These are phyloP conservation scores for Schizaphis graminum DNA, from an alignment of 2,888 invertebrate species.

Conservation along the genomic window DNA sequence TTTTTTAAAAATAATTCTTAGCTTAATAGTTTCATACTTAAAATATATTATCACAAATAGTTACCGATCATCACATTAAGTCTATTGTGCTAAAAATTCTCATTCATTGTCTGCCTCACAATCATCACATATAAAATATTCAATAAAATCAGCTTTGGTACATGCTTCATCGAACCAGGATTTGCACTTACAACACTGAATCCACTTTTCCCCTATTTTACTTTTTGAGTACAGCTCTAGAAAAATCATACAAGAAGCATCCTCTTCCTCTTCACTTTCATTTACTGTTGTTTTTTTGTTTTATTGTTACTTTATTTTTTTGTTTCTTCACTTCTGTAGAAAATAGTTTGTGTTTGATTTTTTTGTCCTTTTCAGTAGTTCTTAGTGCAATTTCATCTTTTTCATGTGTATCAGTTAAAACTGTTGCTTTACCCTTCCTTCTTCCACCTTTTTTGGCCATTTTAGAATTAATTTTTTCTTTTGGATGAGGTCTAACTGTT, in stretches of 20 bases:
- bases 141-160: constrained; percentile 12
- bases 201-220: not conserved
- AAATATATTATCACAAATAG: too few relatives aligned
- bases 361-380: not conserved
- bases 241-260: not conserved
- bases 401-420: constrained; percentile 5
- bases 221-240: constrained; percentile 16
- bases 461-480: not conserved
- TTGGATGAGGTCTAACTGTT: not conserved
- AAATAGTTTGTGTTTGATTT: constrained; percentile 1
- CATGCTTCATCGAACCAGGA: not conserved
- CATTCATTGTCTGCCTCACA: not conserved
- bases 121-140: not conserved
- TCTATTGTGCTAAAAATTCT: too few relatives aligned
- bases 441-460: not conserved
- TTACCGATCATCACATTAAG: too few relatives aligned
- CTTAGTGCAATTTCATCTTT: not conserved
- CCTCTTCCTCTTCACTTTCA: not conserved
- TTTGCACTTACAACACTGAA: constrained; percentile 27
- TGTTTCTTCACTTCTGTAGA: not conserved
- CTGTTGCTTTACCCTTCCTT: not conserved
- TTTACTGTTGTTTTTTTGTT: not conserved
- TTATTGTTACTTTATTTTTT: not conserved
- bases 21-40: too few relatives aligned
- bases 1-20: too few relatives aligned